Base-by-base conservation (phyloP, 2,113 vertebrate genomes). In the Sitta europaea region DNA sequence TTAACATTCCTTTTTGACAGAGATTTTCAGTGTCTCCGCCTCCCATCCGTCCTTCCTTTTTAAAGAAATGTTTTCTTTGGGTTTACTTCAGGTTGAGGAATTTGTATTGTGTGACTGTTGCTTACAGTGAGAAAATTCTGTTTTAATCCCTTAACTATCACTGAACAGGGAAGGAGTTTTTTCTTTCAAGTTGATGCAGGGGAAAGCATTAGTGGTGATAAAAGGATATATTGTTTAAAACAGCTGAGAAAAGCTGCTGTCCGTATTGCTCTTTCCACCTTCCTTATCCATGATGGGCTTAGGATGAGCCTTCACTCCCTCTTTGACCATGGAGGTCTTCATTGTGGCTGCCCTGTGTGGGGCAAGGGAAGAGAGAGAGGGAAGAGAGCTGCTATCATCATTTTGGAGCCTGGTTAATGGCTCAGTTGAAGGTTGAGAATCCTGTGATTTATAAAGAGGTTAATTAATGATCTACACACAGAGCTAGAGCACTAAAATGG, bases 111-210 rank as follows among this genome's bases (percentile, higher is more conserved):
- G n/a, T 28, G n/a, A 70, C 36, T 94, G 63, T 83, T 2, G 5
- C n/a, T 90, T 84, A 82, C 24, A 83, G 77, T 2, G 2, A 70
- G 61, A 12, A 31, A 83, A 47, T 87, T 57, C 61, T 72, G 42
- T 70, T 86, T 38, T 80, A 77, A 91, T 70, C 72, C 54, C 53
- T 83, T 92, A 92, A 89, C 71, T 75, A 9, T 90, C 68, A 14
- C 3, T 54, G 74, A 95, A 51, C 28, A 54, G 58, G 50, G 29
- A 62, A 80, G 43, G 35, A 92, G 23, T 33, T 85, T 72, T 15
- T 91, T 92, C 85, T 94, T 97, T 96, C 66, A 93, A 75, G 89
- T 76, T 92, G 83, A 47, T 86, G 42, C 82, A 94, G 74, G 66
- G 74, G 92, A n/a, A n/a, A 84, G 38, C 24, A 33, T 35, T 70